These are phyloP conservation scores for Xerus inauris DNA, from an alignment of 2,113 vertebrate species.

Conservation along the genomic window DNA sequence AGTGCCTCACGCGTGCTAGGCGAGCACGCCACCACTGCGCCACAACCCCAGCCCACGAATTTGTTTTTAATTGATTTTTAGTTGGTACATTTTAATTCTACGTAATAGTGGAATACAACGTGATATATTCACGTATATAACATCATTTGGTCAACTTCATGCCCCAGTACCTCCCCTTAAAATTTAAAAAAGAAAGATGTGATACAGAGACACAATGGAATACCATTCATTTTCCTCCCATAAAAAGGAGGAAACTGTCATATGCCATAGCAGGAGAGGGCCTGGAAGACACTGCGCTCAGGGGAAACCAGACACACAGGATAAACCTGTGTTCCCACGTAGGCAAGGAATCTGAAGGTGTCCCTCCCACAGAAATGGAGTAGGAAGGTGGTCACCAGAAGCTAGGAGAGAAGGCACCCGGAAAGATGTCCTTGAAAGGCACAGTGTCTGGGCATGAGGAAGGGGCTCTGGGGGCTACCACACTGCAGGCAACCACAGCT, in stretches of 20 bases:
- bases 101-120: too few species aligned
- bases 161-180: too few species aligned
- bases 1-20: too few species aligned
- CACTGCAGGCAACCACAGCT: background rate
- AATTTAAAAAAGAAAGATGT: background rate
- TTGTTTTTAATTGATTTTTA: too few species aligned
- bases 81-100: too few species aligned
- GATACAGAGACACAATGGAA: background rate
- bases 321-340: background rate
- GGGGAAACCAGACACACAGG: background rate
- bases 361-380: too few species aligned
- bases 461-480: background rate
- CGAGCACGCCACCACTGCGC: too few species aligned
- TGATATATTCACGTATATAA: too few species aligned
- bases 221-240: background rate
- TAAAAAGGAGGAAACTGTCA: background rate
- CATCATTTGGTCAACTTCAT: too few species aligned
- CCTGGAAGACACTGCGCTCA: too few species aligned
- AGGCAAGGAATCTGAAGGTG: background rate
- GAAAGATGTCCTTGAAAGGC: background rate
- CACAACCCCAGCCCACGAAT: too few species aligned
- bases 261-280: too few species aligned
- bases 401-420: fast-evolving
- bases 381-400: background rate
- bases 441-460: background rate